Percentiles rank a stretch among this genome's conserved stretches.
Evolutionary conservation across 2,113 vertebrate species (phyloP).

Genomic region (Calcarius ornatus): DNA sequence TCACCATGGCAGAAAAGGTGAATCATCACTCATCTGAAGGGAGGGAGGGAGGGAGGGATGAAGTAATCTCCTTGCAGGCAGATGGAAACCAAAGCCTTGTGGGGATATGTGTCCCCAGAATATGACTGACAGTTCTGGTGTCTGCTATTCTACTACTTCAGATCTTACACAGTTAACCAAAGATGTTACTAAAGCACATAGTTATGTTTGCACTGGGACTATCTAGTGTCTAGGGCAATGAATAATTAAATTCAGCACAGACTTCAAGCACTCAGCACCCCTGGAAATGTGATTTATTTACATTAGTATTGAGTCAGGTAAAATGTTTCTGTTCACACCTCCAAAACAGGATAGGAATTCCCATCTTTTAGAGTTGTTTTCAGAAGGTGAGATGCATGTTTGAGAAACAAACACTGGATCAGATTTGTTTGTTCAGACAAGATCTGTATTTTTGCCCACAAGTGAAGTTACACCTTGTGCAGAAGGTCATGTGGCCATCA

Average conservation of each 20-base stretch:
- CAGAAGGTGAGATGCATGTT: neutral
- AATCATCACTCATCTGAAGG: neutral
- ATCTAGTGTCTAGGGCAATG: neutral
- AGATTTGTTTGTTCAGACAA: neutral
- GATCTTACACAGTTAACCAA: neutral
- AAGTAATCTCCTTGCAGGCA: neutral
- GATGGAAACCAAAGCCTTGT: neutral
- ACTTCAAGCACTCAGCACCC: neutral
- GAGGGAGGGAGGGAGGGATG: neutral
- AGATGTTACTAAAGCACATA: neutral
- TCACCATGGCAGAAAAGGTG: neutral
- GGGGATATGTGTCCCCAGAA: neutral
- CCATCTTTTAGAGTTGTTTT: neutral
- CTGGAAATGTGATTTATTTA: neutral
- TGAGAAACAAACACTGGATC: neutral
- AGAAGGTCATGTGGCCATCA: neutral
- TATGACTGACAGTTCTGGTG: neutral
- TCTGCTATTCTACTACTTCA: neutral
- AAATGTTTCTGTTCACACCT: neutral
- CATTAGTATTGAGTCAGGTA: neutral
- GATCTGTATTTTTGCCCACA: neutral
- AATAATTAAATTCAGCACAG: neutral
- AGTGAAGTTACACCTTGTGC: neutral
- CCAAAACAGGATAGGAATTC: neutral
- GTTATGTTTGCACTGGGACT: neutral